A percentile compares a stretch with the other conserved stretches of the same genome.
Evolutionary conservation across 2,113 vertebrate genomes (phyloP).

Genomic region (Aplodontia rufa): DNA sequence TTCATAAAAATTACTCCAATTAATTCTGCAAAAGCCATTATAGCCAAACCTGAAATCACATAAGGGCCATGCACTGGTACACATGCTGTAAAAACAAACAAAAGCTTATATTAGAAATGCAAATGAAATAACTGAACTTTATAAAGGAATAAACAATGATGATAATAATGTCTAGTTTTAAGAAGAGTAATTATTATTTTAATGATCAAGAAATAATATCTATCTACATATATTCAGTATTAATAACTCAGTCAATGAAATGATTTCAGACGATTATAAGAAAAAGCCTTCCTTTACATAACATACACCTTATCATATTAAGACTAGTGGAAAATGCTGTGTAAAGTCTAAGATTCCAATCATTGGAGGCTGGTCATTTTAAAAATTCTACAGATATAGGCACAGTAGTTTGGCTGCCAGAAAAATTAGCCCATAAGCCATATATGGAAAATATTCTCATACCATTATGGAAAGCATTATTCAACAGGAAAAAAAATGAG

Average conservation of each 20-base stretch:
- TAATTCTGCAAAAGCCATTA: constrained; percentile 81
- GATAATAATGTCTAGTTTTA: not conserved
- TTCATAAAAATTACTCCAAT: constrained; percentile 82
- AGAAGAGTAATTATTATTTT: constrained; percentile 1
- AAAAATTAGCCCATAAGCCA: not conserved
- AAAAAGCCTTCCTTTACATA: constrained; percentile 10
- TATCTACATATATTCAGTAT: not conserved
- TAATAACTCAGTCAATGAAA: constrained; percentile 38
- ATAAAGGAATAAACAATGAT: not conserved
- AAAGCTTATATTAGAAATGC: constrained; percentile 35
- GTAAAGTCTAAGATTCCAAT: not conserved
- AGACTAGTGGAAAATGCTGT: not conserved
- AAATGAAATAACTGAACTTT: not conserved
- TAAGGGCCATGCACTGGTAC: constrained; percentile 70
- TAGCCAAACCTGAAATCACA: constrained; percentile 84
- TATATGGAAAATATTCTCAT: not conserved
- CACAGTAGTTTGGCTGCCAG: not conserved
- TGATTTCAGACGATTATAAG: not conserved
- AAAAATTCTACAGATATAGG: not conserved
- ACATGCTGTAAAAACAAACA: constrained; percentile 80
- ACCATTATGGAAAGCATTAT: constrained; percentile 1
- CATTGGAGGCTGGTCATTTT: not conserved
- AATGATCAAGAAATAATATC: constrained; percentile 33
- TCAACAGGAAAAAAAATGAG: not conserved
- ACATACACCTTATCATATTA: not conserved